Evolutionary conservation across 2,113 vertebrate species (phyloP), one percentile per base, ranked within the genome.

Genomic region (Hystrix cristata): DNA sequence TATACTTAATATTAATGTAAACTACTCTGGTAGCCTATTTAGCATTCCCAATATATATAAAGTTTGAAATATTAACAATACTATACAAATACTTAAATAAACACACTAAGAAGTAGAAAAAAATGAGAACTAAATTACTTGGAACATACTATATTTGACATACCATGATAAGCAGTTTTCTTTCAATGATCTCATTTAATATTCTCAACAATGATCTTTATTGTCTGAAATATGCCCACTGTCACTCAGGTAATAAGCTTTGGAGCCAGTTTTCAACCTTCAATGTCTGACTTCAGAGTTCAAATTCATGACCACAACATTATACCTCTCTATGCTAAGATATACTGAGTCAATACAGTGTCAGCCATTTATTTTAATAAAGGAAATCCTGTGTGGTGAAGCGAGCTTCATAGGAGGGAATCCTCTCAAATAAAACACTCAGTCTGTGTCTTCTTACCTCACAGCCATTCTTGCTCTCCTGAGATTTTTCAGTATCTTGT

Each of bases 361-460:
- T 34, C 79, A 79, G 38, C 57, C 72, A 84, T 96, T 96, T 95
- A 92, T 89, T 95, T 95, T 93, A 93, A 81, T 90, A 85, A 95
- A 86, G 74, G 72, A 91, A 94, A 95, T 96, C 38, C 38, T 96
- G 2, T 57, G 21, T 94, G 60, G 46, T 59, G 23, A 94, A 91
- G n/a, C 57, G 62, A 72, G 34, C 89, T 92, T 95, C 80, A 34
- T 43, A 93, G 90, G 48, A 74, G 21, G 55, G 16, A 96, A 97
- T 46, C 0, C 25, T 93, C 11, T 91, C 53, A 84, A 74, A 80
- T 81, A 81, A 91, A 97, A 59, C 67, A 3, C 21, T 38, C 4
- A 91, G 10, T 6, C 15, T 13, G 7, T 29, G 14, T 78, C 34
- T 83, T 84, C 51, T 57, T 57, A 57, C 27, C 23, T 38, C 0